Percentiles rank a stretch among this genome's conserved stretches.
phyloP scores from a whole-genome alignment of 1,140 invertebrate genomes.

The Homarus americanus region DNA sequence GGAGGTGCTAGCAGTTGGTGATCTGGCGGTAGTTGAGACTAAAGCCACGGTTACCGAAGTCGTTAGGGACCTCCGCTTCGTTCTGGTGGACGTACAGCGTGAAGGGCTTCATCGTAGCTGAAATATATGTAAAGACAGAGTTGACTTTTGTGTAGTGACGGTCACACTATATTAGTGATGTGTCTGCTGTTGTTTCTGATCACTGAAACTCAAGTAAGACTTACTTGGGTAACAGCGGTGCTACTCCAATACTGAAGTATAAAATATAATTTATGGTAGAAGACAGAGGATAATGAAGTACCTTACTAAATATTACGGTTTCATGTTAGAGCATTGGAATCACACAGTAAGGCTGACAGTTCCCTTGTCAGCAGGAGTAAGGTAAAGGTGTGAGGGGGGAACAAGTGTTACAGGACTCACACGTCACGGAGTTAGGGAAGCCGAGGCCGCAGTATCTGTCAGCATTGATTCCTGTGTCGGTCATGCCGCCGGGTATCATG shows the following conservation, averaged over 20 bases:
- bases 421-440: slow-evolving; percentile 84
- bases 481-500: slow-evolving; percentile 82
- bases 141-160: no score
- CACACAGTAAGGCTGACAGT: no score
- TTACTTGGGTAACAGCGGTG: no score
- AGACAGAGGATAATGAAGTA: no score
- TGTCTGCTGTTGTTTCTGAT: no score
- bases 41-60: slow-evolving; percentile 80
- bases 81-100: slow-evolving; percentile 86
- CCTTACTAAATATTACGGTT: no score
- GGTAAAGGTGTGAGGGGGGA: background rate
- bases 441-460: slow-evolving; percentile 88
- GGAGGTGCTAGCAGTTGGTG: slow-evolving; percentile 24
- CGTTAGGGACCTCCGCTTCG: slow-evolving; percentile 80
- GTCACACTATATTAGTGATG: no score
- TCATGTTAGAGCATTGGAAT: no score
- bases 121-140: slow-evolving; percentile 59
- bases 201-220: no score
- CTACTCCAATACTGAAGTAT: no score
- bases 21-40: slow-evolving; percentile 69
- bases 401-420: slow-evolving; percentile 48
- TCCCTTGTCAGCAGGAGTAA: no score
- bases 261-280: no score
- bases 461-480: slow-evolving; percentile 77
- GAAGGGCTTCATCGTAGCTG: slow-evolving; percentile 84